Evolutionary conservation across 2,113 vertebrate genomes (phyloP), one percentile per base, ranked within the genome.

Genomic region (Lampris incognitus): DNA sequence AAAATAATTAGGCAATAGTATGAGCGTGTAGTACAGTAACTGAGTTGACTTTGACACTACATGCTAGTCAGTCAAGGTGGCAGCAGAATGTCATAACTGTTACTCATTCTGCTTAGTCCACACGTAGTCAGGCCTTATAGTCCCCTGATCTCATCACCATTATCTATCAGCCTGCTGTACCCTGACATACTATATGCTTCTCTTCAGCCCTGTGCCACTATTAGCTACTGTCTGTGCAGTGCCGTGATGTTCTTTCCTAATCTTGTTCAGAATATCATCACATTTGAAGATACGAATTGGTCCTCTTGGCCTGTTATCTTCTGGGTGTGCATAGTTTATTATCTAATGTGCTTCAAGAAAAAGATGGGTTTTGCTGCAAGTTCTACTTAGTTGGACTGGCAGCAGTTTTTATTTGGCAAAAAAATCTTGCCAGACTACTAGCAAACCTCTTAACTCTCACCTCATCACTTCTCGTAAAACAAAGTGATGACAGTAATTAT

Each of bases 401-500:
- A 24, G 24, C 24, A 24, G 24, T 24, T 24, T 24, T 24, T 24
- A 24, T 24, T 24, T 67, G 61, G 78, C 38, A 66, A 39, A 77
- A 72, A 66, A 39, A 77, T 70, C 64, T 54, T 46, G 57, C 78
- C 66, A 52, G 69, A 62, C 82, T 51, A 78, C 62, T 72, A 50
- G 72, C 24, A 24, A 24, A 24, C 24, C 24, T 24, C 24, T 24
- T 24, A 24, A 24, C 24, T 24, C 24, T 24, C 24, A 24, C 24
- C 24, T 84, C 78, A 81, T 55, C 48, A 74, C 55, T 61, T 62
- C 38, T 36, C 13, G 36, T 1, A 38, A 67, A 75, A 89, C 89
- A 88, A 84, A 67, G 82, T 76, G 84, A 79, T 79, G 71, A 86
- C 69, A 82, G 85, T 89, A 89, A 89, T 91, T 85, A 84, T 61